These are phyloP conservation scores for Accipiter cooperii DNA, from an alignment of 2,113 vertebrate species.

Conservation along the genomic window DNA sequence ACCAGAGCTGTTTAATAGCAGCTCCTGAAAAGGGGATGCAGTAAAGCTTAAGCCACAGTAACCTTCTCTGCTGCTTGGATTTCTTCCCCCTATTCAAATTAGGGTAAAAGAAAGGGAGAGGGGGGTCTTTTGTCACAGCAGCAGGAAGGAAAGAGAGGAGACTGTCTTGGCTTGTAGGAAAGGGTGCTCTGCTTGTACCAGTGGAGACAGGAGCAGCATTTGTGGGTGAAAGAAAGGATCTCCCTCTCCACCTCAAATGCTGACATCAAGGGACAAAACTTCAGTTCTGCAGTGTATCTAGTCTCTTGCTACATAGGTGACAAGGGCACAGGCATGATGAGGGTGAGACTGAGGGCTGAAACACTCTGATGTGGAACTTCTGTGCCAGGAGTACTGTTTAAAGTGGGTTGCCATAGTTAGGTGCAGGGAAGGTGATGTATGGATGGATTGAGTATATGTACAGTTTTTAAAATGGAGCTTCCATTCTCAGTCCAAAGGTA, in stretches of 20 bases:
- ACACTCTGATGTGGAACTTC: neutral
- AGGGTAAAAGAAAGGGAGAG: neutral
- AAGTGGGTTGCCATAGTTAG: neutral
- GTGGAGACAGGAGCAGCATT: neutral
- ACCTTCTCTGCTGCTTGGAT: neutral
- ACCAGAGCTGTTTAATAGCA: neutral
- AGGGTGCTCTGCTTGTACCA: neutral
- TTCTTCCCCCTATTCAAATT: neutral
- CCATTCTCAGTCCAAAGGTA: neutral
- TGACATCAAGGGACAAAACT: neutral
- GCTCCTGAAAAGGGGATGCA: neutral
- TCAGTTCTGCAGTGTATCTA: neutral
- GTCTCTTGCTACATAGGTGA: neutral
- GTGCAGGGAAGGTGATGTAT: neutral
- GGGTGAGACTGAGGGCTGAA: neutral
- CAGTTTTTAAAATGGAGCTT: neutral
- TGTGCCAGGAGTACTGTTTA: neutral
- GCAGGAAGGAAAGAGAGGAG: neutral
- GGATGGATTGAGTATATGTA: neutral
- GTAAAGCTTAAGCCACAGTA: neutral
- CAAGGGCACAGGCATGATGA: neutral
- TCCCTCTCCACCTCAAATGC: neutral
- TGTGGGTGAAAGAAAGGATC: neutral
- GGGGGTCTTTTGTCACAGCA: neutral
- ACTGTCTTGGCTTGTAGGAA: neutral